Base-by-base conservation (phyloP, 2,113 vertebrate genomes). In the Apistogramma diplotaenia region DNA sequence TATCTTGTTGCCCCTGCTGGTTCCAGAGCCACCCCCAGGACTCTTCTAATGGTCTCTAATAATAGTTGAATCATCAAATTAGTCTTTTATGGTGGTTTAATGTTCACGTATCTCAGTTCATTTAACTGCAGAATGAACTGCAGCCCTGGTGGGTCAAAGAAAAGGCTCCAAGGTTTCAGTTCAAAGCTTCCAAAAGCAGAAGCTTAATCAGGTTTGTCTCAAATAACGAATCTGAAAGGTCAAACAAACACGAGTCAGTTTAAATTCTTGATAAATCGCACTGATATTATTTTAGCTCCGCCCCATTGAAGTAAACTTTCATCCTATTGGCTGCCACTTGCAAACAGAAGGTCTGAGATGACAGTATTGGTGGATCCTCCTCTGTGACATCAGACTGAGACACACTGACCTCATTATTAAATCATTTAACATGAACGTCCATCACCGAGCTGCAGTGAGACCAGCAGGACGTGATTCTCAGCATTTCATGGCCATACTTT, bases 161-260 rank as follows among this genome's bases (percentile, higher is more conserved):
- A 37, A 37, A 10, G 11, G 3, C 4, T 40, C 4, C 0, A 27
- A 29, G 29, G 5, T 70, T 70, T 70, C 0, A 29, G 43, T 70
- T 25, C 65, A 51, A 29, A 70, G 62, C 40, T 70, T 70, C 62
- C 46, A 49, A 19, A 49, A 70, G 27, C 19, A 46, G 62, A 27
- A 67, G 37, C 37, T 67, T 4, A 2, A 18, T 65, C 8, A 46
- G 11, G 43, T 12, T 70, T 6, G 0, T 70, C 65, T 49, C 29
- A 70, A 49, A 27, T 13, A 29, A n/a, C 0, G 16, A 37, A 19
- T 23, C 62, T 46, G 16, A 49, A 67, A 49, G 40, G 1, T 67
- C 8, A 0, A 49, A 49, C 49, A 67, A 67, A 49, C 5, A 40
- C 27, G 62, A 67, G 0, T 19, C 23, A 0, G 62, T 49, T 67